Base-by-base conservation (phyloP, 2,888 invertebrate genomes). In the Drosophila prolongata region DNA sequence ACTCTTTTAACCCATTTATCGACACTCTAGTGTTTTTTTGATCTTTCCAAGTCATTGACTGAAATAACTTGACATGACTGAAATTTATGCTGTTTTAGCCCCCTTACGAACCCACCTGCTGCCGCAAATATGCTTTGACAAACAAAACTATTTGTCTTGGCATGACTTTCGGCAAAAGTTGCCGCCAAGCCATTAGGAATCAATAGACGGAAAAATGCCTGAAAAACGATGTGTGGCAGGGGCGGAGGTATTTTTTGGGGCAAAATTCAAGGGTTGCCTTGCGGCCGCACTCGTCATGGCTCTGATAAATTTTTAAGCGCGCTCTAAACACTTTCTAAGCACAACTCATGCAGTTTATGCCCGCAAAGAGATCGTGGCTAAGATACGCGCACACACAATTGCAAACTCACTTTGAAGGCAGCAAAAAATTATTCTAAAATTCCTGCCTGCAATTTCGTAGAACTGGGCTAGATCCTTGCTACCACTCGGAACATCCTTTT, bases 361-460 rank as follows among this genome's bases (percentile, higher is more conserved):
- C 60, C 58, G 55, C 72, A 72, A 76, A 57, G 64, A 55, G 65
- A 43, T 64, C 53, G 42, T 55, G 53, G 60, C 44, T n/a, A 40
- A 54, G 42, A 49, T 19, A 54, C 35, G 19, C n/a, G 47, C 42
- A 56, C 69, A 57, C 40, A 55, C 66, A 62, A 60, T 44, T 52
- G 69, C 54, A 37, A 57, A 66, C 65, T 65, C 66, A 65, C 66
- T 66, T 65, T 65, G 66, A 65, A 50, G 50, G 35, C 64, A 34
- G 54, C 52, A 55, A 70, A 78, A 90, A 87, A 90, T 89, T 87
- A 89, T 90, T 89, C 89, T 89, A 85, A 90, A 90, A 89, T 83
- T 84, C 89, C 80, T 77, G 88, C 83, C 89, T 89, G 82, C 89
- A 90, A 83, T 87, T 90, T 90, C 77, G 71, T 75, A 69, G 74